These are phyloP conservation scores for Incurvaria masculella DNA, from an alignment of 2,888 invertebrate species.

Conservation along the genomic window DNA sequence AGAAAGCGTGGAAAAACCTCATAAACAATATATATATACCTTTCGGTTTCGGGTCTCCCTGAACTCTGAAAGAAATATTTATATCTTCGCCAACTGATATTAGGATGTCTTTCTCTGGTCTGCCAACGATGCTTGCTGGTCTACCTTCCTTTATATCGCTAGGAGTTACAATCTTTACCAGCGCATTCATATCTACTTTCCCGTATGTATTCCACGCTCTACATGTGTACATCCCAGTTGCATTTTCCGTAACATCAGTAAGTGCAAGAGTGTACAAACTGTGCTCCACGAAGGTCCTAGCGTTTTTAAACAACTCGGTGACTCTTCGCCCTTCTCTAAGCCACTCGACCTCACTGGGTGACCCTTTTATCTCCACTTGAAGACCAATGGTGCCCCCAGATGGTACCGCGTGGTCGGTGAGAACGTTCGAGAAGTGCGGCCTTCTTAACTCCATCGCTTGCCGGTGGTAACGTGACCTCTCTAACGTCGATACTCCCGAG, in stretches of 20 bases:
- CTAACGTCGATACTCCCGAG: constrained; percentile 32
- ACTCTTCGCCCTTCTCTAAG: constrained; percentile 61
- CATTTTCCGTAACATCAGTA: constrained; percentile 67
- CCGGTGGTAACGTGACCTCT: constrained; percentile 31
- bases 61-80: constrained; percentile 76
- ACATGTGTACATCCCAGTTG: constrained; percentile 74
- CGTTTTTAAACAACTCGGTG: constrained; percentile 56
- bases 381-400: constrained; percentile 78
- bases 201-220: constrained; percentile 72
- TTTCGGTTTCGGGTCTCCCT: constrained; percentile 82
- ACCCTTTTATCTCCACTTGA: constrained; percentile 74
- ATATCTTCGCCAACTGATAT: constrained; percentile 79
- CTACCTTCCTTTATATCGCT: constrained; percentile 62
- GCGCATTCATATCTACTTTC: constrained; percentile 68
- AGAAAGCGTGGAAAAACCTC: neutral
- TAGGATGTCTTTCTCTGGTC: constrained; percentile 73
- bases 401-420: constrained; percentile 70
- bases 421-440: constrained; percentile 65
- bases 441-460: constrained; percentile 50
- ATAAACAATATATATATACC: constrained; percentile 43
- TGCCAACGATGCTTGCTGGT: constrained; percentile 74
- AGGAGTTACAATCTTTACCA: constrained; percentile 65
- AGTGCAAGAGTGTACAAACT: constrained; percentile 73
- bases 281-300: constrained; percentile 63
- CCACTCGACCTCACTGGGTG: constrained; percentile 75